phyloP scores from a whole-genome alignment of 2,797 vertebrate genomes.

The Xenopus petersii region DNA sequence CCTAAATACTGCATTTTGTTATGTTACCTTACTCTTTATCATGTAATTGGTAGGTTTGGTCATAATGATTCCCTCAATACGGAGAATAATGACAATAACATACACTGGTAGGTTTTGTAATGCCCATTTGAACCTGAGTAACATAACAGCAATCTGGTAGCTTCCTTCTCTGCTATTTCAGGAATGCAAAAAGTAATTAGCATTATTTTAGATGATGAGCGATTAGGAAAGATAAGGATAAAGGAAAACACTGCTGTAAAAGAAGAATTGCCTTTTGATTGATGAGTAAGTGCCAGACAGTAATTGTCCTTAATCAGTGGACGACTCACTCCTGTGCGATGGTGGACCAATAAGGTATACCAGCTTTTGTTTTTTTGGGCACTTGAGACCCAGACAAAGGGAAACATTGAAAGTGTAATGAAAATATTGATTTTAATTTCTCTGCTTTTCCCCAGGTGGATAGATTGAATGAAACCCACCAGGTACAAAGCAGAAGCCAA shows the following conservation, averaged over 20 bases:
- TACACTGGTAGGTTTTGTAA: too few species aligned
- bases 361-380: background rate
- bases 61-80: too few species aligned
- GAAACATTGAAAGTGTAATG: slow-evolving; percentile 71
- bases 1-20: too few species aligned
- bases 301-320: background rate
- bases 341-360: background rate
- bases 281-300: background rate
- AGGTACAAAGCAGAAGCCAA: slow-evolving; percentile 35
- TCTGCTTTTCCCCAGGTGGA: slow-evolving; percentile 62
- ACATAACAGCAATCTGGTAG: background rate
- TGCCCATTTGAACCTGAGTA: background rate
- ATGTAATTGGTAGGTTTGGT: too few species aligned
- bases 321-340: background rate
- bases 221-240: background rate
- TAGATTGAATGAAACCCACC: slow-evolving; percentile 49
- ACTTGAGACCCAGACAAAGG: slow-evolving; percentile 46
- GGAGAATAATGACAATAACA: too few species aligned
- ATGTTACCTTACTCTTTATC: too few species aligned
- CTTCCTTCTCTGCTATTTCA: background rate
- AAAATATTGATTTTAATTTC: slow-evolving; percentile 87
- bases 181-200: background rate
- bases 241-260: background rate
- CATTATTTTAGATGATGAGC: background rate
- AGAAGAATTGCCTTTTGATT: background rate